phyloP scores from a whole-genome alignment of 2,113 vertebrate species.

The Origma solitaria region DNA sequence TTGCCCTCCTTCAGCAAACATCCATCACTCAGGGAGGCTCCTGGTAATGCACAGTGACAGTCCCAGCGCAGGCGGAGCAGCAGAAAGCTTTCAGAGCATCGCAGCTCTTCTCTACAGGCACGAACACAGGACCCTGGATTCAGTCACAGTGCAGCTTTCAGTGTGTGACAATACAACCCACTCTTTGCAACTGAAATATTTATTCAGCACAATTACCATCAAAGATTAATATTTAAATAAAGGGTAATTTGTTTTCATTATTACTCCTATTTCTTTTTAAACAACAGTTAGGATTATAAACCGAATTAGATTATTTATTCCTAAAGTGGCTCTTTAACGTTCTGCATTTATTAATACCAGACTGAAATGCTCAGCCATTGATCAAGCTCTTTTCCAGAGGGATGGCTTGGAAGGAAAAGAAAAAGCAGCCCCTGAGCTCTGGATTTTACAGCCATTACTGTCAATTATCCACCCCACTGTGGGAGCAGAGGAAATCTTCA shows the following conservation, averaged over 20 bases:
- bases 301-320: not conserved
- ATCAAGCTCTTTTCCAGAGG: conserved; percentile 14
- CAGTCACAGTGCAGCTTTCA: not conserved
- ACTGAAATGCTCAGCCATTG: not conserved
- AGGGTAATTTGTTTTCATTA: not conserved
- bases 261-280: conserved; percentile 3
- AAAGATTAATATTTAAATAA: conserved; percentile 29
- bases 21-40: not conserved
- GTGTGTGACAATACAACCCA: not conserved
- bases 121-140: not conserved
- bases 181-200: conserved; percentile 19
- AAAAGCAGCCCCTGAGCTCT: not conserved
- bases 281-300: not conserved
- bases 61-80: not conserved
- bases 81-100: not conserved
- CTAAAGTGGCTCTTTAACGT: not conserved
- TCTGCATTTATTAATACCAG: not conserved
- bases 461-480: conserved; percentile 7
- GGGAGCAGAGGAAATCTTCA: not conserved
- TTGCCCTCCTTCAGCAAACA: not conserved
- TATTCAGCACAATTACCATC: not conserved
- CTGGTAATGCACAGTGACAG: not conserved
- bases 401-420: not conserved
- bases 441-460: conserved; percentile 35
- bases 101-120: not conserved